Evolutionary conservation across 2,113 vertebrate genomes (phyloP), one percentile per base, ranked within the genome.

Genomic region (Salminus brasiliensis): DNA sequence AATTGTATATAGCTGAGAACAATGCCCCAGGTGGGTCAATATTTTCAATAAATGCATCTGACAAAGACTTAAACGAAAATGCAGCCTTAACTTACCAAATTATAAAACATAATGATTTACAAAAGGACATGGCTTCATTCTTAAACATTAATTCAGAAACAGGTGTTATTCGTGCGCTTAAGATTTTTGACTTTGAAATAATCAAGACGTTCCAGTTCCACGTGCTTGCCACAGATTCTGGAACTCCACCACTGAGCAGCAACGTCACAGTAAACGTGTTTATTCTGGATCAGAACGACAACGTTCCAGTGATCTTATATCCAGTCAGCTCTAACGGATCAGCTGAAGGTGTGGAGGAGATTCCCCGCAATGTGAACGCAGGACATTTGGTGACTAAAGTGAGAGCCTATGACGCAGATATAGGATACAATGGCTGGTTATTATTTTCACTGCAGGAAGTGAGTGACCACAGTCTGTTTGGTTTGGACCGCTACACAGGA

Each of bases 241-340:
- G 85, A 67, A n/a, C 36, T 0, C 88, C 88, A 0, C 15, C 87
- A 0, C 85, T 93, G 29, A 91, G 77, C 72, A 81, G 36, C 77
- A 87, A 83, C 16, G 82, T 83, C 49, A 80, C 82, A 36, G 79
- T 88, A 36, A 84, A 68, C 2, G 78, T 85, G 32, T 83, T 79
- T 16, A 83, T 88, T 67, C 30, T 88, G 66, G 87, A 88, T 72
- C 79, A 84, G 75, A 88, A 88, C 66, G 87, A 88, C 65, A 88
- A 87, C 27, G 66, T 55, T 47, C 87, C 86, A 11, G 60, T 86
- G 36, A 82, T 86, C 66, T 43, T 84, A 59, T 77, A 72, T 66
- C 85, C 87, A n/a, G 30, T 81, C 32, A 79, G 49, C 10, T 43
- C 53, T 71, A 84, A 82, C 52, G 83, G 87, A 39, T 73, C 74